Evolutionary conservation across 2,113 vertebrate species (phyloP).

Genomic region (Pelobates fuscus): DNA sequence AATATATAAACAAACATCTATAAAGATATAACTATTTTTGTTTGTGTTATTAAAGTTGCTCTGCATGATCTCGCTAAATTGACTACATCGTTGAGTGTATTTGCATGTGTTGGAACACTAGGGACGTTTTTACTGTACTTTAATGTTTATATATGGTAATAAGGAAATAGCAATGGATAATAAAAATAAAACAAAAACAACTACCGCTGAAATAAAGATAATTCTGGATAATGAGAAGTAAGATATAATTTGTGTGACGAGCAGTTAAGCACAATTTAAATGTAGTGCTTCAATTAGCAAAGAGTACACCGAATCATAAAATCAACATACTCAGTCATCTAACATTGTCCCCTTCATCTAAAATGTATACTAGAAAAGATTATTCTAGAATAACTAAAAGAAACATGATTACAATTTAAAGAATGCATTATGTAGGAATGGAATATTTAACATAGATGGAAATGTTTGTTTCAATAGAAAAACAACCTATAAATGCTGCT

Average conservation of each 20-base stretch:
- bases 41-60: constrained; percentile 11
- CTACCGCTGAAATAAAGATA: not conserved
- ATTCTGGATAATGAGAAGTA: not conserved
- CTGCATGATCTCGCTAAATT: not conserved
- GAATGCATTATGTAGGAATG: too few species aligned
- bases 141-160: constrained; percentile 8
- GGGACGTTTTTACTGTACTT: not conserved
- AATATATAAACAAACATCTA: not conserved
- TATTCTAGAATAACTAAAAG: too few species aligned
- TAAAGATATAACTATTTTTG: not conserved
- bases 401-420: too few species aligned
- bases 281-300: not conserved
- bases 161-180: not conserved
- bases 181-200: constrained; percentile 2
- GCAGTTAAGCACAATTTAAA: constrained; percentile 8
- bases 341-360: not conserved
- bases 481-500: too few species aligned
- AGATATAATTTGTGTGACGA: not conserved
- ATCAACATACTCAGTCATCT: not conserved
- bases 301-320: not conserved
- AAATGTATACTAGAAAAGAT: not conserved
- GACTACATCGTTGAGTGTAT: not conserved
- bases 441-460: too few species aligned
- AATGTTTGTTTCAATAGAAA: too few species aligned
- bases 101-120: not conserved